These are phyloP conservation scores for Heterodera schachtii DNA, from an alignment of 1,140 invertebrate genomes.

Conservation along the genomic window DNA sequence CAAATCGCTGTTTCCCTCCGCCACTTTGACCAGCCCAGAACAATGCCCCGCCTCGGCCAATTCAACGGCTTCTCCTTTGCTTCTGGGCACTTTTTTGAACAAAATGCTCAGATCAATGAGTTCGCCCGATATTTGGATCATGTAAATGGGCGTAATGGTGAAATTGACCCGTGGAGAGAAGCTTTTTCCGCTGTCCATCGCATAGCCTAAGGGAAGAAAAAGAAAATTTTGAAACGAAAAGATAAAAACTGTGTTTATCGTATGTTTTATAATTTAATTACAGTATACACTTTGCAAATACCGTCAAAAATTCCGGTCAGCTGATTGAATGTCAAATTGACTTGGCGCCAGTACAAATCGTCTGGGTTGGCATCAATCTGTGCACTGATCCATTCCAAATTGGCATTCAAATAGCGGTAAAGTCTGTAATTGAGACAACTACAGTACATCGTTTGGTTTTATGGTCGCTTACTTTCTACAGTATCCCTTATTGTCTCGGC, in stretches of 20 bases:
- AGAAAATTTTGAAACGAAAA: not conserved
- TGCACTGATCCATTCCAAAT: constrained; percentile 58
- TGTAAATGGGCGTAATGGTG: constrained; percentile 50
- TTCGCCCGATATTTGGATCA: constrained; percentile 63
- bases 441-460: constrained; percentile 34
- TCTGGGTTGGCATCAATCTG: constrained; percentile 20
- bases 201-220: constrained; percentile 10
- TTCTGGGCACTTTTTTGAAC: constrained; percentile 52
- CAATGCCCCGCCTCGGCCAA: constrained; percentile 61
- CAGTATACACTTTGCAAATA: constrained; percentile 20
- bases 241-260: too few species aligned
- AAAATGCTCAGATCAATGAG: constrained; percentile 57
- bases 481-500: constrained; percentile 48
- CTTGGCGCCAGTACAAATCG: constrained; percentile 61
- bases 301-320: constrained; percentile 51
- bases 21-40: constrained; percentile 60
- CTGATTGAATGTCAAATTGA: constrained; percentile 57
- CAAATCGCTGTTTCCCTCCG: constrained; percentile 56
- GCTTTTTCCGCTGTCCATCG: constrained; percentile 14
- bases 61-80: constrained; percentile 44
- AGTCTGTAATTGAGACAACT: constrained; percentile 51
- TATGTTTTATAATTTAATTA: not conserved
- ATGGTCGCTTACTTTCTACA: constrained; percentile 49
- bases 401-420: constrained; percentile 43
- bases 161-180: constrained; percentile 51